Conservation (phyloP, 2,888 invertebrate genomes). For the Anthoptus insignis region DNA sequence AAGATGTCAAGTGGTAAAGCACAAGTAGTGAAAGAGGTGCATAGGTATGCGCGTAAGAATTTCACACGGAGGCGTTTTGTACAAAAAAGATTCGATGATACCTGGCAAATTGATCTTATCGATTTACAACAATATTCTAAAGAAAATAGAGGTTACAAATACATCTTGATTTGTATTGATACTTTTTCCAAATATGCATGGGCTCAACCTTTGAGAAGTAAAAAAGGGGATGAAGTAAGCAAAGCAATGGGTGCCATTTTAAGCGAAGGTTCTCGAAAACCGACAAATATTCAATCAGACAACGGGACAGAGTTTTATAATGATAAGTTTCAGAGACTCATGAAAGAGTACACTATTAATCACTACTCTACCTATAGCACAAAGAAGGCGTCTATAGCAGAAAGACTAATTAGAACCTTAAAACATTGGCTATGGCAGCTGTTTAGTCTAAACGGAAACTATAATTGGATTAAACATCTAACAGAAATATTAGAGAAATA, state of each 20-base stretch:
- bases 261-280: neutral
- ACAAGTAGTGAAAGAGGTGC: neutral
- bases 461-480: neutral
- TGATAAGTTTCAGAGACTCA: neutral
- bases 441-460: conserved; percentile 1
- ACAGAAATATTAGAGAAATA: neutral
- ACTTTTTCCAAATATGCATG: conserved; percentile 66
- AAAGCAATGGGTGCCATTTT: conserved; percentile 11
- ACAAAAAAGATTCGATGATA: conserved; percentile 62
- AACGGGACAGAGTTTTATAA: conserved; percentile 8
- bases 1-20: neutral
- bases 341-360: neutral
- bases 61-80: conserved; percentile 56
- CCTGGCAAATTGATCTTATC: conserved; percentile 70
- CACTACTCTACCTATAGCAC: neutral
- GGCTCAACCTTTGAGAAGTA: conserved; percentile 57
- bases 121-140: conserved; percentile 46
- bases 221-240: conserved; percentile 18
- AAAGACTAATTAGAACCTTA: neutral
- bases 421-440: neutral
- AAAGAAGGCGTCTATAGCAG: neutral
- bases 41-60: conserved; percentile 53
- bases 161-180: conserved; percentile 58
- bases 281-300: neutral
- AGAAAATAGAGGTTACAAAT: conserved; percentile 36